Base-by-base conservation (phyloP, 2,113 vertebrate species). In the Copsychus sechellarum region DNA sequence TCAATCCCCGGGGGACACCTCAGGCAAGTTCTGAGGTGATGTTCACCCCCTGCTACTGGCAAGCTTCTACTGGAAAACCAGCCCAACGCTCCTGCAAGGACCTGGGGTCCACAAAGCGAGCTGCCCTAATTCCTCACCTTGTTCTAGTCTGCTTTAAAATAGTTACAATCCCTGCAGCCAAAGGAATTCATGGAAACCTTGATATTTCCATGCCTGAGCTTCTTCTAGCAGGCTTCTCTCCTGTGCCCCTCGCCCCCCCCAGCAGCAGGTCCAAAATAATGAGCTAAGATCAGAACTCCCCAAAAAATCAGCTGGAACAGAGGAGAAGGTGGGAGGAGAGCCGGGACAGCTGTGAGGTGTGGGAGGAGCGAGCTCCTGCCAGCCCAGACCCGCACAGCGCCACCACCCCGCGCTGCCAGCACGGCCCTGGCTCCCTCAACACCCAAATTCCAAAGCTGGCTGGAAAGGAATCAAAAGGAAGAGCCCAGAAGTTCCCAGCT, bases 31-130 rank as follows among this genome's bases (percentile, higher is more conserved):
- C 9, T 9, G 38, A 85, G 82, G 62, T 61, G 50, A 53, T 2
- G 0, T 17, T 70, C 79, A 69, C 33, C n/a, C 33, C 69, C 88
- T 79, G 54, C 65, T 89, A 76, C 93, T 94, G 78, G 61, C 64
- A 54, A 67, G 90, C 84, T 93, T 95, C 91, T 71, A 96, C 93
- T 86, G 82, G 93, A 92, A 95, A 96, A 95, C 77, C 90, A 87
- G 80, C 81, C 67, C 26, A 83, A 42, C 2, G 0, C 50, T 89
- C 88, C 94, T 23, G 17, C 73, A 56, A 73, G 84, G 91, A 94
- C 26, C 60, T 3, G 0, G 67, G 71, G 33, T 90, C 92, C 76
- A 26, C 60, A 64, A 53, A 92, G 57, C 25, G 4, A 92, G 54
- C 86, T 88, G 82, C 16, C 51, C 88, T 93, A 64, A n/a, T 33